phyloP scores from a whole-genome alignment of 2,888 invertebrate genomes.

The Acleris sparsana region DNA sequence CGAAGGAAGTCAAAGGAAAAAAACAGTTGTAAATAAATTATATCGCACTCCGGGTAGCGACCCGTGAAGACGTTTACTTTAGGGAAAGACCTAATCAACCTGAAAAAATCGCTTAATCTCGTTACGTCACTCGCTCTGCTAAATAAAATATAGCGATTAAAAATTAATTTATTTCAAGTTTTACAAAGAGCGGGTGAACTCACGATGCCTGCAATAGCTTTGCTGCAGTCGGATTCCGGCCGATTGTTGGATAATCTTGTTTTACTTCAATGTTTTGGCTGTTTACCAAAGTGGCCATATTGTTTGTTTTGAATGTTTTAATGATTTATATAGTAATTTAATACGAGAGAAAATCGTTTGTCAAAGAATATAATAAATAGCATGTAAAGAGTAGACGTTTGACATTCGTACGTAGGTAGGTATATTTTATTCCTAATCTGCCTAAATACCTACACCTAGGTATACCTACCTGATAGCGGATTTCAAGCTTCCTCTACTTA shows the following conservation, averaged over 20 bases:
- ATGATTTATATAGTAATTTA: background rate
- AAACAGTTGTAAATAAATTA: background rate
- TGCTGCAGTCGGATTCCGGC: constrained; percentile 25
- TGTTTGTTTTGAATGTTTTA: constrained; percentile 7
- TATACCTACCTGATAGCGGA: too few species aligned
- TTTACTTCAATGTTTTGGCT: constrained; percentile 8
- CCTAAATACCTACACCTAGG: too few species aligned
- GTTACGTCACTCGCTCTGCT: background rate
- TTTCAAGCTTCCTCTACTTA: too few species aligned
- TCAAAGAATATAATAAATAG: background rate
- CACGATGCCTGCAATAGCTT: constrained; percentile 1
- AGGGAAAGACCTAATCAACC: constrained; percentile 3
- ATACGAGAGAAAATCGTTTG: background rate
- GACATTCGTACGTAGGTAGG: too few species aligned
- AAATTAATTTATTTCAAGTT: background rate
- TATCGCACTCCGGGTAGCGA: background rate
- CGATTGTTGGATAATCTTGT: constrained; percentile 1
- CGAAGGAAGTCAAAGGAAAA: background rate
- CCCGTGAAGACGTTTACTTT: background rate
- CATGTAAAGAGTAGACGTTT: too few species aligned
- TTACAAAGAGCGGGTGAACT: background rate
- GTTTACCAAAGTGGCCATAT: background rate
- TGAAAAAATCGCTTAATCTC: background rate
- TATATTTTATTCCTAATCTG: too few species aligned
- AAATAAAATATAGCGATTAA: background rate